Percentiles rank a stretch among this genome's conserved stretches.
Conservation (phyloP, 2,113 vertebrate genomes). For the Leptobrachium ailaonicum region DNA sequence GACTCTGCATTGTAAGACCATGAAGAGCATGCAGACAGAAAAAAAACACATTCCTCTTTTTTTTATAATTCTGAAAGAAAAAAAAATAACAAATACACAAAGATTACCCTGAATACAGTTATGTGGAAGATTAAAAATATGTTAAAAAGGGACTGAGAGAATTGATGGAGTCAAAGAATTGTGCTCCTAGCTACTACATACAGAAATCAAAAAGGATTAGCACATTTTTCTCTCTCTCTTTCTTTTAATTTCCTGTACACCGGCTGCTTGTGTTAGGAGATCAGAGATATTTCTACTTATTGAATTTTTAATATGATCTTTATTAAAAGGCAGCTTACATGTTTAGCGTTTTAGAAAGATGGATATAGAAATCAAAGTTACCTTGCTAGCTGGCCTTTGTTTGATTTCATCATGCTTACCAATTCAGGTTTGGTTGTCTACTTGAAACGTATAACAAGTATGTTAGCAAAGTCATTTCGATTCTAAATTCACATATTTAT, state of each 20-base stretch:
- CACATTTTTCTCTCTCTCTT: slow-evolving; percentile 58
- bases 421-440: slow-evolving; percentile 54
- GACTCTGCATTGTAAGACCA: slow-evolving; percentile 81
- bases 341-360: slow-evolving; percentile 70
- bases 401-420: slow-evolving; percentile 65
- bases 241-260: slow-evolving; percentile 85
- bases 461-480: slow-evolving; percentile 33
- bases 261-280: slow-evolving; percentile 80
- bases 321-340: slow-evolving; percentile 79
- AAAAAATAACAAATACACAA: slow-evolving; percentile 55
- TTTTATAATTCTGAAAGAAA: slow-evolving; percentile 64
- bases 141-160: slow-evolving; percentile 59
- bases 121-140: slow-evolving; percentile 60
- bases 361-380: slow-evolving; percentile 75
- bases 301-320: slow-evolving; percentile 86
- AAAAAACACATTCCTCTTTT: slow-evolving; percentile 55
- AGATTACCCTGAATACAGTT: slow-evolving; percentile 75
- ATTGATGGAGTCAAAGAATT: slow-evolving; percentile 71
- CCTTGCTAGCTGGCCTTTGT: slow-evolving; percentile 59
- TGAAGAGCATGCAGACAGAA: slow-evolving; percentile 68
- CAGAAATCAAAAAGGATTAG: slow-evolving; percentile 83
- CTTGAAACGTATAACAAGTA: slow-evolving; percentile 60
- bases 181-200: slow-evolving; percentile 77
- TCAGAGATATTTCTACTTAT: slow-evolving; percentile 85
- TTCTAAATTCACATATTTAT: not conserved